These are phyloP conservation scores for Cataglyphis cursor DNA, from an alignment of 2,888 invertebrate genomes.

Conservation along the genomic window DNA sequence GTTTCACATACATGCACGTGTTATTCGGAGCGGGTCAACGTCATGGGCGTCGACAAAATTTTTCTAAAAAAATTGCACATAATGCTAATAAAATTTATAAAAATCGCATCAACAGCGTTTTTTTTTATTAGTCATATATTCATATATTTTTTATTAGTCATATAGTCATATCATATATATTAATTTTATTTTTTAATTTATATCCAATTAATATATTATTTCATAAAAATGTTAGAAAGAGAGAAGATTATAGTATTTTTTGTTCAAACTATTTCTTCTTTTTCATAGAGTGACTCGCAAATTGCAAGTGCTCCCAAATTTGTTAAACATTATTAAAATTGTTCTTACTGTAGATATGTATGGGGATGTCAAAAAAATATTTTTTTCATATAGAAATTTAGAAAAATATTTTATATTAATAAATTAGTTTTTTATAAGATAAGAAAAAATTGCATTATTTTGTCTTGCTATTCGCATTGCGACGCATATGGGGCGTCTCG, in stretches of 20 bases:
- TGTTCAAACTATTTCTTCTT: neutral
- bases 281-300: neutral
- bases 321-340: neutral
- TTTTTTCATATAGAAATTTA: neutral
- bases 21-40: constrained; percentile 3
- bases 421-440: neutral
- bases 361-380: neutral
- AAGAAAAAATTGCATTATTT: neutral
- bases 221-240: neutral
- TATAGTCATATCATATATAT: no score
- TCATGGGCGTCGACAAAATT: constrained; percentile 40
- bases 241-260: neutral
- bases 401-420: neutral
- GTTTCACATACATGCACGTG: neutral
- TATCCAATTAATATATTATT: neutral
- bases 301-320: neutral
- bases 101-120: neutral
- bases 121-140: neutral
- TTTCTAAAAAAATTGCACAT: neutral
- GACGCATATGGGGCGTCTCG: neutral
- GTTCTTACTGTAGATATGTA: neutral
- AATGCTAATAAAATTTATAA: neutral
- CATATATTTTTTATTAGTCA: no score
- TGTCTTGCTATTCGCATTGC: neutral
- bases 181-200: no score